phyloP scores from a whole-genome alignment of 2,888 invertebrate genomes.

The Antheraea yamamai region DNA sequence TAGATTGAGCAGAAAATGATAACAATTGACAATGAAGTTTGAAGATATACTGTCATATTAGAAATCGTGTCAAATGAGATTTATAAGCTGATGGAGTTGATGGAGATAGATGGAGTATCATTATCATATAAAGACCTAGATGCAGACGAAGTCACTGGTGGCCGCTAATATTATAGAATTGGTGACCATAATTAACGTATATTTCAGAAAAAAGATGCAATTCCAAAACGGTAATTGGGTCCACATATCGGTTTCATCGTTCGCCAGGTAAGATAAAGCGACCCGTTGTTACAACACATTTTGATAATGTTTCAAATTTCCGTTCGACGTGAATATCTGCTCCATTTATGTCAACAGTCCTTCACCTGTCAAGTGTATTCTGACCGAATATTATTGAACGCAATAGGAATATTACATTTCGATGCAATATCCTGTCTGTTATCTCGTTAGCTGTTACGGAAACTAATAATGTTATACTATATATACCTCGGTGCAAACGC shows the following conservation, averaged over 20 bases:
- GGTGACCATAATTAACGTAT: too few species aligned
- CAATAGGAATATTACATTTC: neutral
- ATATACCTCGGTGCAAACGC: too few species aligned
- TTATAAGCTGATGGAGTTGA: too few species aligned
- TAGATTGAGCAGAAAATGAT: too few species aligned
- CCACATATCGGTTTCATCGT: constrained; percentile 20
- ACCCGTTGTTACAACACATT: constrained; percentile 27
- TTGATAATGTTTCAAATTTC: constrained; percentile 37
- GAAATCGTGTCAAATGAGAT: too few species aligned
- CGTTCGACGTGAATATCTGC: constrained; percentile 19
- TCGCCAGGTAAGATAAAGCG: constrained; percentile 25
- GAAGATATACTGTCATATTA: too few species aligned
- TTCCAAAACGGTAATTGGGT: constrained; percentile 14
- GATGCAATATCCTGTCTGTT: neutral
- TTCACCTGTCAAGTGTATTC: neutral
- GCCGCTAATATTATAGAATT: too few species aligned
- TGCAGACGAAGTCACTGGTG: too few species aligned
- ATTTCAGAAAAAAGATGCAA: constrained; percentile 1
- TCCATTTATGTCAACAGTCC: neutral
- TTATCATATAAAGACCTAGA: too few species aligned
- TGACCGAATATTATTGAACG: neutral
- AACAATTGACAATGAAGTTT: too few species aligned
- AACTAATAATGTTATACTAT: neutral
- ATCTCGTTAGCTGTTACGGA: neutral
- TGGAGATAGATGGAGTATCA: too few species aligned